A percentile compares a stretch with the other conserved stretches of the same genome.
Evolutionary conservation across 2,113 vertebrate species (phyloP).

Genomic region (Atrichornis clamosus): DNA sequence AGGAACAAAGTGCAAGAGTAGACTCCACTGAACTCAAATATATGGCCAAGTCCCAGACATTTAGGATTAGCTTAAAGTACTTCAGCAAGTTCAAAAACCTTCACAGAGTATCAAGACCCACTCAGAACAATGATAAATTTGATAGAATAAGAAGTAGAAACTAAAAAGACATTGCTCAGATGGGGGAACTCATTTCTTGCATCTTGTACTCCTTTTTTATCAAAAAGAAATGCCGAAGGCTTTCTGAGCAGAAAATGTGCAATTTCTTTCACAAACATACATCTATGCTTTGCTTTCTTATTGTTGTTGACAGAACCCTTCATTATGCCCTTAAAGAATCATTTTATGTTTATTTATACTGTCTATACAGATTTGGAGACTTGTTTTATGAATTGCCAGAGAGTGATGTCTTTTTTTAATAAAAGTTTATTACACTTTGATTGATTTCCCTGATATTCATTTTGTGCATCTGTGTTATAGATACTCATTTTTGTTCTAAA

Average conservation of each 20-base stretch:
- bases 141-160: neutral
- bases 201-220: neutral
- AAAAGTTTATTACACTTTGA: constrained; percentile 63
- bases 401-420: constrained; percentile 47
- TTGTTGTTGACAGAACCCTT: constrained; percentile 43
- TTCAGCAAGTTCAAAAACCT: neutral
- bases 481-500: constrained; percentile 23
- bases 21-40: neutral
- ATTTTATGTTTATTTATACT: constrained; percentile 58
- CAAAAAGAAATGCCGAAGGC: neutral
- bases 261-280: constrained; percentile 11
- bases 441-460: constrained; percentile 41
- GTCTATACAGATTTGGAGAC: constrained; percentile 35
- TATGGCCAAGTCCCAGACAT: neutral
- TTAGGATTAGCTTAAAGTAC: neutral
- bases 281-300: constrained; percentile 21
- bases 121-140: neutral
- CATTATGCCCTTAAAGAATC: constrained; percentile 55
- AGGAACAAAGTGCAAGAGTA: neutral
- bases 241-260: constrained; percentile 9
- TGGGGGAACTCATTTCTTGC: constrained; percentile 9
- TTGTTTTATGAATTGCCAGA: constrained; percentile 57
- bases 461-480: neutral
- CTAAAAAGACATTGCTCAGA: neutral
- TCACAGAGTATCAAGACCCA: neutral